Percentiles rank a stretch among this genome's conserved stretches.
phyloP scores from a whole-genome alignment of 2,888 invertebrate species.

The Drosophila cognata region DNA sequence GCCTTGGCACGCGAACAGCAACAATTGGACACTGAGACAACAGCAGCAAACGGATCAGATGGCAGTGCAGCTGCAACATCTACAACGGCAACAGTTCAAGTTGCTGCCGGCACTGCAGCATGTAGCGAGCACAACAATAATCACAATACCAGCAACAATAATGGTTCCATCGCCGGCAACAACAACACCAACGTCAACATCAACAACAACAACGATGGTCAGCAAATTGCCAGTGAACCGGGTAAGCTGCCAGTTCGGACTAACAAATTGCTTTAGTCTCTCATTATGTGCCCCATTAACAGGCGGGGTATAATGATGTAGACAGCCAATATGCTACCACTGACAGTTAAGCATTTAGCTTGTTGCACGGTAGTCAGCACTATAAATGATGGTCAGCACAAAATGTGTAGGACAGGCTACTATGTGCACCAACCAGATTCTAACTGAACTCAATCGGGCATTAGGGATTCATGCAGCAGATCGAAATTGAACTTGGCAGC shows the following conservation, averaged over 20 bases:
- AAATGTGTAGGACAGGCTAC: neutral
- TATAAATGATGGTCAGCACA: slow-evolving; percentile 18
- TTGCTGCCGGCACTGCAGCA: slow-evolving; percentile 1
- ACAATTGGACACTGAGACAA: slow-evolving; percentile 54
- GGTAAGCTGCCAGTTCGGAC: slow-evolving; percentile 52
- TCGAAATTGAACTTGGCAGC: neutral
- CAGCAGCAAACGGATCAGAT: slow-evolving; percentile 30
- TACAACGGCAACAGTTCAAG: neutral
- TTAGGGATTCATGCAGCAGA: slow-evolving; percentile 6
- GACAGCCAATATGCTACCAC: slow-evolving; percentile 17
- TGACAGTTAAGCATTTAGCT: neutral
- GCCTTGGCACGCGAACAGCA: slow-evolving; percentile 70
- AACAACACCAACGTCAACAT: slow-evolving; percentile 67
- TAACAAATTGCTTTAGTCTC: slow-evolving; percentile 48
- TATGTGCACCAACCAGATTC: neutral
- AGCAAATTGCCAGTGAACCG: slow-evolving; percentile 62
- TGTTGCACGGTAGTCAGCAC: neutral
- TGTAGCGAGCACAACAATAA: slow-evolving; percentile 74
- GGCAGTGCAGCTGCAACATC: slow-evolving; percentile 18
- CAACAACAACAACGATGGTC: slow-evolving; percentile 79
- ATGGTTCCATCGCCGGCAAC: slow-evolving; percentile 66
- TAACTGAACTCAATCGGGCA: slow-evolving; percentile 4
- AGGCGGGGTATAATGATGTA: slow-evolving; percentile 24
- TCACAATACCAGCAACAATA: slow-evolving; percentile 73
- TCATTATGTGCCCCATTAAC: slow-evolving; percentile 33